These are phyloP conservation scores for Listronotus bonariensis DNA, from an alignment of 1,140 invertebrate genomes.

Conservation along the genomic window DNA sequence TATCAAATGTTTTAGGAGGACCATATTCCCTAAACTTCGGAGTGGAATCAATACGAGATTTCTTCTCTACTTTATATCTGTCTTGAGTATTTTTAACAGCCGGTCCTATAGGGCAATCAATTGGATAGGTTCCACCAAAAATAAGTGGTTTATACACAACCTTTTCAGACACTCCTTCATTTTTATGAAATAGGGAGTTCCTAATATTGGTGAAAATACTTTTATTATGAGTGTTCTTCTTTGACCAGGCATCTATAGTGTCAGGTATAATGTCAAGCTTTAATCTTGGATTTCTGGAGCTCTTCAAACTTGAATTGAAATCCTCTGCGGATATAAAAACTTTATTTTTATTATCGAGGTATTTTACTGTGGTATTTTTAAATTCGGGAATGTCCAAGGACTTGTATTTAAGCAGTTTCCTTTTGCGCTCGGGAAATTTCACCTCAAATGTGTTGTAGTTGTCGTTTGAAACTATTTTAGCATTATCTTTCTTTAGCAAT, in stretches of 20 bases:
- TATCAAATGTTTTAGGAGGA: conserved; percentile 64
- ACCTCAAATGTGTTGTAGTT: conserved; percentile 54
- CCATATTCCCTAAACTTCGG: conserved; percentile 54
- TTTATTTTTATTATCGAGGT: conserved; percentile 45
- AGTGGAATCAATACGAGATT: conserved; percentile 5
- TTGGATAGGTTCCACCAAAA: conserved; percentile 81
- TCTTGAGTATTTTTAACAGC: conserved; percentile 26
- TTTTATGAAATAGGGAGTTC: conserved; percentile 50
- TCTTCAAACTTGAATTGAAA: conserved; percentile 34
- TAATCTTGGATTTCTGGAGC: conserved; percentile 37
- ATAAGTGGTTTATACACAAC: conserved; percentile 66
- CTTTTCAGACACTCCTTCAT: conserved; percentile 38
- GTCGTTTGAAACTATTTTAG: conserved; percentile 46
- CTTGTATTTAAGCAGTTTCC: conserved; percentile 51
- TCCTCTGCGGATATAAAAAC: conserved; percentile 51
- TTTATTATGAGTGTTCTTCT: conserved; percentile 41
- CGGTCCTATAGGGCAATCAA: conserved; percentile 64
- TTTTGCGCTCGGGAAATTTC: conserved; percentile 43
- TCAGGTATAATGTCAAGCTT: conserved; percentile 62
- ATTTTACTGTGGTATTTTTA: conserved; percentile 45
- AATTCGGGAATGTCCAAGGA: conserved; percentile 48
- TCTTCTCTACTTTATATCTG: conserved; percentile 12
- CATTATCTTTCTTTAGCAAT: conserved; percentile 50
- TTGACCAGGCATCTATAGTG: conserved; percentile 66
- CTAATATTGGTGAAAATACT: conserved; percentile 52